Percentiles rank a stretch among this genome's conserved stretches.
Conservation (phyloP, 2,113 vertebrate species). For the Carassius auratus region DNA sequence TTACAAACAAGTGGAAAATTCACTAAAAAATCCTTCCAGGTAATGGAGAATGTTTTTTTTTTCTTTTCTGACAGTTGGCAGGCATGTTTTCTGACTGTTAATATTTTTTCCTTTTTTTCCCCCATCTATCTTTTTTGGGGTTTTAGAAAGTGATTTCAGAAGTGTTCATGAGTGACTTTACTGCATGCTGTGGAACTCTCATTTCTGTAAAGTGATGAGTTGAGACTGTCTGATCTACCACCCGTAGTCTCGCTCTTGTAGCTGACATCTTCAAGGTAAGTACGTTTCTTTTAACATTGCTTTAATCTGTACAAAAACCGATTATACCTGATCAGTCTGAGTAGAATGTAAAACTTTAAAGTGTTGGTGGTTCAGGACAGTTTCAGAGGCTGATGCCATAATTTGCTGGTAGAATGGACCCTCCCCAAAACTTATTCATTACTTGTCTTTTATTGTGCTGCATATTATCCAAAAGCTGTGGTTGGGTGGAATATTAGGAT, state of each 20-base stretch:
- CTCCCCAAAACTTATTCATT: neutral
- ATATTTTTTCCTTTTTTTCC: neutral
- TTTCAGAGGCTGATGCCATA: neutral
- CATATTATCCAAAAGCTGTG: neutral
- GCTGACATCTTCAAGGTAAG: neutral
- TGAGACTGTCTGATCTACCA: neutral
- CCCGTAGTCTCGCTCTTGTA: neutral
- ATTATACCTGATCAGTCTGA: neutral
- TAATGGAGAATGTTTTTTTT: too few relatives aligned
- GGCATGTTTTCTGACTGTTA: neutral
- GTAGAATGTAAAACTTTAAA: neutral
- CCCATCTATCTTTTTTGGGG: neutral
- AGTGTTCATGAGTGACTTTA: neutral
- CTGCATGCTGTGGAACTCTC: neutral
- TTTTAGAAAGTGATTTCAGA: neutral
- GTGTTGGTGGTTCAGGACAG: too few relatives aligned
- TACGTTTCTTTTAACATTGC: neutral
- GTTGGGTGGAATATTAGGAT: neutral
- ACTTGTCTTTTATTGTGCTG: neutral
- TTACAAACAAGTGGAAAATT: too few relatives aligned
- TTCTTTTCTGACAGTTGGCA: neutral
- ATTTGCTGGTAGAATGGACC: neutral
- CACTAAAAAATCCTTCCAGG: too few relatives aligned
- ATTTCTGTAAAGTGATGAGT: neutral
- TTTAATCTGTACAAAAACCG: neutral